These are phyloP conservation scores for Ophion slaviceki DNA, from an alignment of 2,888 invertebrate species.

Conservation along the genomic window DNA sequence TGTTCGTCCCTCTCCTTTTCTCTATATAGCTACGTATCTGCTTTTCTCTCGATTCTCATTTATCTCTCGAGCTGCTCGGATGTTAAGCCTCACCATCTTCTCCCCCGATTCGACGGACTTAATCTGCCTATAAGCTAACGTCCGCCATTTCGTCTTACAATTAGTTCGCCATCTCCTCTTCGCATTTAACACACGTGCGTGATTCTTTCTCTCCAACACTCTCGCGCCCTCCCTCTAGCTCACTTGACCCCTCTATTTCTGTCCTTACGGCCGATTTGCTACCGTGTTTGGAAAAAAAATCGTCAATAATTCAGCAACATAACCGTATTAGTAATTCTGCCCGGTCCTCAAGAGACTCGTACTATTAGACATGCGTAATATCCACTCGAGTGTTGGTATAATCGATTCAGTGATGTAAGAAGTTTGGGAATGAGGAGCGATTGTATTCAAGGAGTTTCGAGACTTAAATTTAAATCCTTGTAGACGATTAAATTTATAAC, in stretches of 20 bases:
- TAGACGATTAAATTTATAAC: too few species aligned
- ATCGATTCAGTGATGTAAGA: background rate
- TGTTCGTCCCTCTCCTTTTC: slow-evolving; percentile 18
- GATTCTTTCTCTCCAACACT: slow-evolving; percentile 5
- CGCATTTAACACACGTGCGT: slow-evolving; percentile 13
- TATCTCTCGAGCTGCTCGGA: background rate
- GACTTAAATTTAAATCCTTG: too few species aligned
- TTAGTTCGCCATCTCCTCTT: slow-evolving; percentile 20
- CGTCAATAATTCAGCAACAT: slow-evolving; percentile 1
- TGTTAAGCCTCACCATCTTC: slow-evolving; percentile 30
- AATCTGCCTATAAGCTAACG: slow-evolving; percentile 52
- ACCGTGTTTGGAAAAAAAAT: slow-evolving; percentile 23
- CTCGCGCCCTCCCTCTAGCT: slow-evolving; percentile 1
- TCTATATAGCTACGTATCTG: background rate
- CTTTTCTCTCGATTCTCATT: background rate
- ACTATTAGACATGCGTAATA: background rate
- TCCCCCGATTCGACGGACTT: slow-evolving; percentile 46
- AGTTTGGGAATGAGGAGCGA: background rate
- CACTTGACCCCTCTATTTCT: background rate
- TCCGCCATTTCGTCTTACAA: slow-evolving; percentile 48
- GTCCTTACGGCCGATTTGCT: background rate
- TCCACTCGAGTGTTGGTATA: background rate
- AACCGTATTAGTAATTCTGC: slow-evolving; percentile 5
- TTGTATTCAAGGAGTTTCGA: background rate
- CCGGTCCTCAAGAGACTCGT: background rate